phyloP scores from a whole-genome alignment of 2,113 vertebrate species.

The Oreochromis spilurus region DNA sequence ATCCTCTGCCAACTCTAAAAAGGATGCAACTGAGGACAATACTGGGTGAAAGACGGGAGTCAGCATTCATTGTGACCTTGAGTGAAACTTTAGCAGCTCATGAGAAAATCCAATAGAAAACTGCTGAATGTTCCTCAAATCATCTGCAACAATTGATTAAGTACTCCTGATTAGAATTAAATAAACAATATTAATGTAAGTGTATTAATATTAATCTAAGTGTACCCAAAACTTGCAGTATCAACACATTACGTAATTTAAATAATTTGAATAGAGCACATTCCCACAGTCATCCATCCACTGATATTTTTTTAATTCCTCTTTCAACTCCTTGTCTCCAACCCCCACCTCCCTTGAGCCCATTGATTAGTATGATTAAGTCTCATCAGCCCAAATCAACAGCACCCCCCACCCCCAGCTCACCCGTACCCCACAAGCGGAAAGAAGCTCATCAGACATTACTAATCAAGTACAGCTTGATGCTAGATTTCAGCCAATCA shows the following conservation, averaged over 20 bases:
- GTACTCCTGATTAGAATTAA: neutral
- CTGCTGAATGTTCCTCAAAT: neutral
- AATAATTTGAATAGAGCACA: neutral
- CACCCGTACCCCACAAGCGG: neutral
- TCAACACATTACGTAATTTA: neutral
- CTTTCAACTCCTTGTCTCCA: neutral
- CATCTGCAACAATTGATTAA: neutral
- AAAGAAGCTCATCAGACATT: slow-evolving; percentile 48
- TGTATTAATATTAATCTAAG: neutral
- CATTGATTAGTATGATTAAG: slow-evolving; percentile 62
- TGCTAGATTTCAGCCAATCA: slow-evolving; percentile 51
- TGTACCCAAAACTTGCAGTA: neutral
- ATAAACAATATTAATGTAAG: neutral
- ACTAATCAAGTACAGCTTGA: slow-evolving; percentile 63
- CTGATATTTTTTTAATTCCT: neutral
- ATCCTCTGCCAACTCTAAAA: neutral
- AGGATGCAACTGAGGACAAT: neutral
- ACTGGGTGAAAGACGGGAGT: neutral
- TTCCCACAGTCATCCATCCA: neutral
- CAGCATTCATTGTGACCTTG: neutral
- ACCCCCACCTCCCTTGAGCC: neutral
- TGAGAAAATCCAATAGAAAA: neutral
- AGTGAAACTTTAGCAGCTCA: neutral
- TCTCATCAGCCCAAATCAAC: slow-evolving; percentile 62
- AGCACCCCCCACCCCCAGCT: neutral